Evolutionary conservation across 2,113 vertebrate species (phyloP), one percentile per base, ranked within the genome.

Genomic region (Aptenodytes patagonicus): DNA sequence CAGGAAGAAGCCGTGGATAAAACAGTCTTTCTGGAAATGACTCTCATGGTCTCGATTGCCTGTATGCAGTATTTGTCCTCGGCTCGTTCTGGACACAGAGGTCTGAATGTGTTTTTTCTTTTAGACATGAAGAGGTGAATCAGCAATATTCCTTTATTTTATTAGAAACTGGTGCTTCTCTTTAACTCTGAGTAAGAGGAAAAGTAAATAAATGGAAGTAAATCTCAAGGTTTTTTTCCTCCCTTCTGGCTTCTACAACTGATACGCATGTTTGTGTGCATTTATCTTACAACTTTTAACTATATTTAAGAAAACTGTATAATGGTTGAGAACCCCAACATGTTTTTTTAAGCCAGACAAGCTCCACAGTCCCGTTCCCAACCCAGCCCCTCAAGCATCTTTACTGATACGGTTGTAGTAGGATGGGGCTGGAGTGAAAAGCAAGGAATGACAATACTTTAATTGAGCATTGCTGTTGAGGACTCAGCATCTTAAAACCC

Each of bases 31-130:
- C 75, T 88, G 81, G 72, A 91, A 89, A 76, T 44, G 0, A 46
- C 28, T 80, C 15, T 65, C 40, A 13, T 5, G 8, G 44, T n/a
- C 47, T 62, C 0, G 0, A n/a, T 3, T n/a, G 22, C 47, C n/a
- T 20, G 7, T 16, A 13, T 31, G 38, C 28, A 46, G 17, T 51
- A 15, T 71, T 84, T 90, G 49, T 82, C 42, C 70, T 58, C 3
- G 1, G 55, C 4, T 2, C 14, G 25, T 78, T 49, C 36, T 66
- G 55, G 46, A 87, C 18, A 31, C 46, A 52, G 47, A 73, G 13
- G 2, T 38, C 60, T 70, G 46, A 81, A 34, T 12, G 7, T 64
- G 20, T 24, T 54, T 55, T 76, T 58, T n/a, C 8, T 22, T 82
- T 89, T 7, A 60, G 38, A n/a, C 38, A 25, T 5, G 7, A 54